Conservation (phyloP, 2,888 invertebrate species). For the Acronicta alni region DNA sequence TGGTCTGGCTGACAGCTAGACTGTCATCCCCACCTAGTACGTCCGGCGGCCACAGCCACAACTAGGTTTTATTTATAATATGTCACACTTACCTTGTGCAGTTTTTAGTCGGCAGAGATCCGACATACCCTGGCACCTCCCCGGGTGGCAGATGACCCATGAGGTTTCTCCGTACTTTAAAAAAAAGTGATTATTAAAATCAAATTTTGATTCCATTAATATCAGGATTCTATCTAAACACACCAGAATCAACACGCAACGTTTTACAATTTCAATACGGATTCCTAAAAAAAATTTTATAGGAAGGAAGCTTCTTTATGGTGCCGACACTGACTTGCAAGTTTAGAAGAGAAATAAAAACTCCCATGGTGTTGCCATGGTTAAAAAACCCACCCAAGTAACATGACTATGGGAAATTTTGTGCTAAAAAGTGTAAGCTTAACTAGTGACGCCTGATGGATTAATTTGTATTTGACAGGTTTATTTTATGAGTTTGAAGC, state of each 20-base stretch:
- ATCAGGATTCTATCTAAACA: slow-evolving; percentile 11
- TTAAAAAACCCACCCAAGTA: slow-evolving; percentile 67
- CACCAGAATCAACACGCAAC: slow-evolving; percentile 2
- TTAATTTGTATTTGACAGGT: slow-evolving; percentile 75
- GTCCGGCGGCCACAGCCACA: no score
- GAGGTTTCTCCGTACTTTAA: no score
- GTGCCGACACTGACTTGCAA: slow-evolving; percentile 78
- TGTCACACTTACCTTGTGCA: no score
- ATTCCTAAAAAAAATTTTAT: slow-evolving; percentile 30
- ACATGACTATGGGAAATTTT: slow-evolving; percentile 67
- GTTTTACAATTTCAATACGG: slow-evolving; percentile 12
- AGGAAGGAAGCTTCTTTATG: slow-evolving; percentile 74
- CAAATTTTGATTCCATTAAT: background rate
- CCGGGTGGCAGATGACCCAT: no score
- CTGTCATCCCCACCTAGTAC: no score
- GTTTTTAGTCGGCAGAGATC: no score
- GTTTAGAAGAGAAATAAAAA: slow-evolving; percentile 59
- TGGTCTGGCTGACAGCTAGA: no score
- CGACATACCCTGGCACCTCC: no score
- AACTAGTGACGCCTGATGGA: slow-evolving; percentile 76
- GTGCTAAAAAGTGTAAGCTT: slow-evolving; percentile 66
- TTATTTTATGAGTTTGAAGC: slow-evolving; percentile 48
- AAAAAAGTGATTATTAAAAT: no score
- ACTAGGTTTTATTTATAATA: no score
- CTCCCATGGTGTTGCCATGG: slow-evolving; percentile 48